Percentiles rank a stretch among this genome's conserved stretches.
phyloP scores from a whole-genome alignment of 2,888 invertebrate genomes.

The Eremobia ochroleuca region DNA sequence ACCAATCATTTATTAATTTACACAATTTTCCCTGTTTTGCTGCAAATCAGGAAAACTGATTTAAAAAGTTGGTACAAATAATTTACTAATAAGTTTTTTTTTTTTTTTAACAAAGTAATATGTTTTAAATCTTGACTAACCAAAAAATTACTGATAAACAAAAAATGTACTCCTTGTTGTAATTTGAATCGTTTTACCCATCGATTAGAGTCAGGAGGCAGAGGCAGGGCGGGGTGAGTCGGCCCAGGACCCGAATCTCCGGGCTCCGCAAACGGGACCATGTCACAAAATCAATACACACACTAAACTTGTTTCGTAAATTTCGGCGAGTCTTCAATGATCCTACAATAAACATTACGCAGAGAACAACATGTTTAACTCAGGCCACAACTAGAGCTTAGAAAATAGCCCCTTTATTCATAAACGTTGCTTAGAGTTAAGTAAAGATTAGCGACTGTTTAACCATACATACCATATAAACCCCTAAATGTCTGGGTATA shows the following conservation, averaged over 20 bases:
- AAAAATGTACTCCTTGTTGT: conserved; percentile 1
- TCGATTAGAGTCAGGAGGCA: conserved; percentile 36
- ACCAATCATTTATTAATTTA: neutral
- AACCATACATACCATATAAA: neutral
- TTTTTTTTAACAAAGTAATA: neutral
- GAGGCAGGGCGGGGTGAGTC: conserved; percentile 32
- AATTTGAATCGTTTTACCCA: conserved; percentile 29
- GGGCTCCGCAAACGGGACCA: conserved; percentile 46
- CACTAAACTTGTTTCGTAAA: conserved; percentile 40
- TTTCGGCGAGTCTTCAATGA: conserved; percentile 29
- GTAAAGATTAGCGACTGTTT: neutral
- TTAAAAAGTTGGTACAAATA: neutral
- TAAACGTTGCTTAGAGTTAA: neutral
- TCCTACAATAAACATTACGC: neutral
- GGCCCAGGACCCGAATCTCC: conserved; percentile 51
- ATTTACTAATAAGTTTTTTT: neutral
- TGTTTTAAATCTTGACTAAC: neutral
- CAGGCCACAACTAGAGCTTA: neutral
- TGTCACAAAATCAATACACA: conserved; percentile 72
- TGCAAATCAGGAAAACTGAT: neutral
- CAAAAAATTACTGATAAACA: neutral
- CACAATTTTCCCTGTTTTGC: neutral
- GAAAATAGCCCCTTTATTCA: neutral
- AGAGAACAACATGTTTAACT: neutral
- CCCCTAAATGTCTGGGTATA: neutral